A percentile compares a stretch with the other conserved stretches of the same genome.
Evolutionary conservation across 1,140 invertebrate genomes (phyloP).

Genomic region (Zophobas atratus): DNA sequence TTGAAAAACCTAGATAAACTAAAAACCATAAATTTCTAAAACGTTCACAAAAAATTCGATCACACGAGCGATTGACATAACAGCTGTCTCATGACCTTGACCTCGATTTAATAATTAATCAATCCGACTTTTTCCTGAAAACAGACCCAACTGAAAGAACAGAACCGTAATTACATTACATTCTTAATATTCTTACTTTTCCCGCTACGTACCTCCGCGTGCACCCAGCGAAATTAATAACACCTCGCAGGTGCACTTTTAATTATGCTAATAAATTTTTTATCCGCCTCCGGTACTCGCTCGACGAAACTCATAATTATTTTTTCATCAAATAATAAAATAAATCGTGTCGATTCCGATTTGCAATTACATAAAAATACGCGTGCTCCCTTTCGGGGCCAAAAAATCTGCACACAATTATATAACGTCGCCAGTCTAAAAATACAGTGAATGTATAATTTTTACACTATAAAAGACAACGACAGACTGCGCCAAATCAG

Average conservation of each 20-base stretch:
- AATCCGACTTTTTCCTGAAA: no score
- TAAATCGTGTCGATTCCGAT: not conserved
- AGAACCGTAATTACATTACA: no score
- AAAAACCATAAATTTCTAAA: no score
- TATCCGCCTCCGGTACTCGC: not conserved
- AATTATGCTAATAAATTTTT: not conserved
- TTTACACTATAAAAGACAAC: not conserved
- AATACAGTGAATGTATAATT: not conserved
- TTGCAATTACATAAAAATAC: not conserved
- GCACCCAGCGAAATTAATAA: no score
- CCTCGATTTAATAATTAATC: no score
- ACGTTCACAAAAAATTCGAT: no score
- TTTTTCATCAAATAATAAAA: not conserved
- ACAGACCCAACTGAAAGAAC: no score
- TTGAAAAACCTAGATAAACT: no score
- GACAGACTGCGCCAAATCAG: not conserved
- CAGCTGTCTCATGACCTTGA: no score
- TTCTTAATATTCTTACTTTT: no score
- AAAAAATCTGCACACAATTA: not conserved
- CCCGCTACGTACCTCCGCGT: no score
- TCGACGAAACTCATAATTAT: not conserved
- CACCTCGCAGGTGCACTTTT: not conserved
- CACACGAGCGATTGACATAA: no score
- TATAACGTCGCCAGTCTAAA: not conserved
- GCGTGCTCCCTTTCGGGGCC: not conserved